Base-by-base conservation (phyloP, 2,797 vertebrate genomes). In the Gadopsis bispinosus region DNA sequence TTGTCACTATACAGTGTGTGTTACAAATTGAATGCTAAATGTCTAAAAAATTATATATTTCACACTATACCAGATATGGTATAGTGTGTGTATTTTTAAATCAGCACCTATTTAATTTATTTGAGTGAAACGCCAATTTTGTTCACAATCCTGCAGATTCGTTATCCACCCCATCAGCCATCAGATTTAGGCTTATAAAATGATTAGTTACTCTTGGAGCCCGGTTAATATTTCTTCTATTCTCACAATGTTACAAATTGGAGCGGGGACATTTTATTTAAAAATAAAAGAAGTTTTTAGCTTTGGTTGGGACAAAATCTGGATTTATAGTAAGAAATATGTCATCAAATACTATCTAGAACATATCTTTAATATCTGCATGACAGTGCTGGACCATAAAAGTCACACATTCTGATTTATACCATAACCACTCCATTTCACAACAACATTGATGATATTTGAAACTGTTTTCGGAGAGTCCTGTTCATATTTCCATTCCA, bases 401-500 rank as follows among this genome's bases (percentile, higher is more conserved):
- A 33, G 59, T 74, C 72, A 78, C 20, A 39, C 3, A 70, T 39
- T 69, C 12, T 68, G 60, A 86, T 77, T 81, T 73, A 63, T 70
- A 39, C 11, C 54, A 45, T 7, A 56, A 31, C 9, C 9, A n/a
- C 35, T 67, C 1, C 1, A 35, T 72, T 62, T 61, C 61, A 62
- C 64, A 66, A 53, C 54, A 50, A 11, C 4, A 39, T 2, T 9
- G 14, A 19, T 58, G 73, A 80, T 62, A 83, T 79, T 55, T 39
- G 51, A 87, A 45, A 69, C 56, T n/a, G 68, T 82, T 83, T 72
- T 9, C 3, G 59, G 59, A 58, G 45, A 43, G 76, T 64, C 31
- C 3, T 47, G 62, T 67, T 75, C 68, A 61, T 31, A 73, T 70
- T 79, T 74, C 63, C 59, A 45, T 45, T 35, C 51, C 20, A 33